Conservation (phyloP, 92 coral and sea anemone species). For the Porites divaricata region DNA sequence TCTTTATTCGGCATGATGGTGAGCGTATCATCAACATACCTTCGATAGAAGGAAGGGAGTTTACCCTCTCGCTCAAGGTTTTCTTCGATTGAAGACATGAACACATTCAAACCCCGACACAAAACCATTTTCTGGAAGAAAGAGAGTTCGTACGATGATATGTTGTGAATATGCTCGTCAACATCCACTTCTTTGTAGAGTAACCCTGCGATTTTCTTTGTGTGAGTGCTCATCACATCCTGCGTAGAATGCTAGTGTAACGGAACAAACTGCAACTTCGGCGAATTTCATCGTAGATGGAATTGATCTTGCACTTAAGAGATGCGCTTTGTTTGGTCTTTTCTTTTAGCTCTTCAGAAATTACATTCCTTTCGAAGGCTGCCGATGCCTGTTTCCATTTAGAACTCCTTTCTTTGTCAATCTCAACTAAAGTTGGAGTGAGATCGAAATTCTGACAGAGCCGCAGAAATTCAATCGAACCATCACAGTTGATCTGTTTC, state of each 20-base stretch:
- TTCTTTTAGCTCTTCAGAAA: conserved; percentile 25
- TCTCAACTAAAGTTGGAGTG: conserved; percentile 54
- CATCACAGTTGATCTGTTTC: conserved; percentile 54
- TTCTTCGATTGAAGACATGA: too few relatives aligned
- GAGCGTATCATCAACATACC: too few relatives aligned
- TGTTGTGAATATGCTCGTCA: conserved; percentile 43
- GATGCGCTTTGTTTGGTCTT: too few relatives aligned
- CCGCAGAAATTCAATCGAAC: conserved; percentile 47
- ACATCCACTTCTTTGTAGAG: conserved; percentile 33
- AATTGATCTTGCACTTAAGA: too few relatives aligned
- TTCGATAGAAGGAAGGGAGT: too few relatives aligned
- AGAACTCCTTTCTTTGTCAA: conserved; percentile 20
- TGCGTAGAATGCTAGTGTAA: conserved; percentile 6
- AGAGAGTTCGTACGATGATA: conserved; percentile 37
- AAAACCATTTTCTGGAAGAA: too few relatives aligned
- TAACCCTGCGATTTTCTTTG: conserved; percentile 31
- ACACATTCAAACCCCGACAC: too few relatives aligned
- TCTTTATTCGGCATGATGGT: too few relatives aligned
- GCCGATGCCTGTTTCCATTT: conserved; percentile 52
- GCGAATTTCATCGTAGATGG: background rate
- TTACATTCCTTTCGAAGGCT: conserved; percentile 18
- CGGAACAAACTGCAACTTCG: background rate
- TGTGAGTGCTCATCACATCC: conserved; percentile 30
- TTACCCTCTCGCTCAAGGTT: too few relatives aligned
- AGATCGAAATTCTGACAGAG: conserved; percentile 53